Base-by-base conservation (phyloP, 2,113 vertebrate species). In the Gopherus evgoodei region DNA sequence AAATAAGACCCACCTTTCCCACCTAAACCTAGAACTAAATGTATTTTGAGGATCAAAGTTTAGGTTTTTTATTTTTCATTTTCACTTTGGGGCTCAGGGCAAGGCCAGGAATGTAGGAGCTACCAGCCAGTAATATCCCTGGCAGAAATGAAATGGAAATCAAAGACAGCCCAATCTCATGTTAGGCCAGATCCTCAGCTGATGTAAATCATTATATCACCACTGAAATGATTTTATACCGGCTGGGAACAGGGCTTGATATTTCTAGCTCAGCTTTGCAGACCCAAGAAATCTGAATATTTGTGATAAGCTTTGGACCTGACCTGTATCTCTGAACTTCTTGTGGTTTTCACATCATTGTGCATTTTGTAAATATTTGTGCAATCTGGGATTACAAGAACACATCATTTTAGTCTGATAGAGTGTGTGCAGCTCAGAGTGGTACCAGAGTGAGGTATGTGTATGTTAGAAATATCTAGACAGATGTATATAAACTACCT, bases 131-230 rank as follows among this genome's bases (percentile, higher is more conserved):
- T 86, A 72, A 90, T 89, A 93, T 86, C 87, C 49, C 72, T 78
- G 91, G 76, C 49, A 90, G 84, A 93, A 95, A 91, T 50, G 49
- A 96, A 93, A 92, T 95, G 95, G 93, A 95, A 83, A 65, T 95
- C 91, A 87, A 53, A 86, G 42, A 29, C 91, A 96, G 87, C 62
- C 2, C 21, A 90, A 92, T 62, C 84, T 92, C 2, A 0, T 95
- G 78, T 81, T 72, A 88, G 85, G 69, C 44, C 62, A 91, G 72
- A 86, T 81, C 83, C 88, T 93, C 87, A 44, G 47, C 27, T 4
- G 9, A 44, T 92, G 56, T 96, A 95, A 95, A 92, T 96, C 93
- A 97, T 95, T 93, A 94, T 50, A 84, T 49, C 35, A 93, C 72
- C 11, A 49, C 35, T 81, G 79, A 91, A 95, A 62, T 94, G 85